Evolutionary conservation across 1,140 invertebrate genomes (phyloP), one percentile per base, ranked within the genome.

Genomic region (Microplitis demolitor): DNA sequence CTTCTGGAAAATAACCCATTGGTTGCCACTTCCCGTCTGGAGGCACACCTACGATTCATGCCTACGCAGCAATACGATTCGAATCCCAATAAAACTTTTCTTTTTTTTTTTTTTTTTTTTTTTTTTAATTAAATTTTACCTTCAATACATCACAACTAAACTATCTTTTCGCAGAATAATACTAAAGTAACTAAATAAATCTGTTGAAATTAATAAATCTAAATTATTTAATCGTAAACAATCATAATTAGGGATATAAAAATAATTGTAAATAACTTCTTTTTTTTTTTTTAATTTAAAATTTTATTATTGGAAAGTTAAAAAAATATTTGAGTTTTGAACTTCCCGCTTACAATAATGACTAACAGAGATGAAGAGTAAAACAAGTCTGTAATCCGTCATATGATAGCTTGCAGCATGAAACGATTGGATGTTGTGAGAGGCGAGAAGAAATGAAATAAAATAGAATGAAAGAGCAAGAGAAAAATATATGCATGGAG

Each of bases 1-100:
- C 71, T 72, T 56, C 71, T 72, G 66, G 71, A 60, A 66, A 53
- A 72, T 72, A 72, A 72, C 71, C 54, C 37, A 72, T 72, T 66
- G 39, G 39, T 67, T 72, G 58, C 63, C 71, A 72, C 63, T 72
- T 72, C 64, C 71, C 71, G 71, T 72, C 71, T 72, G 71, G 62
- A 53, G 66, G 37, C 69, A 66, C 71, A 72, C 71, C 71, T 66
- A 72, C 70, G 54, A 72, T 14, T 66, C 39, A 39, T 66, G 51
- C 70, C 62, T 72, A 72, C 63, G 70, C 70, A 72, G 9, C 54
- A 14, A n/a, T 9, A 37, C 61, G 24, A 14, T 11, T 67, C 50
- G n/a, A 6, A 31, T 51, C 39, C 33, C 53, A 34, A 68, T 67
- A 58, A 37, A 68, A 58, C 2, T 54, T 5, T 60, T 39, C 58